phyloP scores from a whole-genome alignment of 2,113 vertebrate genomes.

The Helogale parvula region DNA sequence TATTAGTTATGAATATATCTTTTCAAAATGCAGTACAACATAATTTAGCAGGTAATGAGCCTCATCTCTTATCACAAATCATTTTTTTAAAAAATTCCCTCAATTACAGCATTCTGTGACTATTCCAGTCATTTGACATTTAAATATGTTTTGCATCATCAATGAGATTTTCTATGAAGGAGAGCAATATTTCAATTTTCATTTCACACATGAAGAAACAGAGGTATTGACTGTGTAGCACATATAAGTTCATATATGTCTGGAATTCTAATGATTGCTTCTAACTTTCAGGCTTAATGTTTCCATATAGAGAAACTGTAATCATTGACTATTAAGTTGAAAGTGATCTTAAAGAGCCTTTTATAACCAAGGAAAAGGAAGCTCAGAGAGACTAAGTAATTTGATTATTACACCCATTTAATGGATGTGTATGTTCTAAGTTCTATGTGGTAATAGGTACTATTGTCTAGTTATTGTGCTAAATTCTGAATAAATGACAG shows the following conservation, averaged over 20 bases:
- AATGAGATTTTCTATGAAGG: conserved; percentile 45
- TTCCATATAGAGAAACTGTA: conserved; percentile 42
- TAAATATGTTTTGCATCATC: conserved; percentile 54
- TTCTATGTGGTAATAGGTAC: not conserved
- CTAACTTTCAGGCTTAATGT: conserved; percentile 43
- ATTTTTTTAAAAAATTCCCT: conserved; percentile 48
- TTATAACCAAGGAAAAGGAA: conserved; percentile 44
- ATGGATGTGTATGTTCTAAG: not conserved
- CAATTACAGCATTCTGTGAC: conserved; percentile 42
- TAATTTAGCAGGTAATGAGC: conserved; percentile 70
- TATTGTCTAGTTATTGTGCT: not conserved
- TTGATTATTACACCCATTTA: not conserved
- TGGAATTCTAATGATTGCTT: conserved; percentile 55
- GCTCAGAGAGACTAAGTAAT: not conserved
- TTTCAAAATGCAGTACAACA: conserved; percentile 58
- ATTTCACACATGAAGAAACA: conserved; percentile 39
- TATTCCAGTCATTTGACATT: conserved; percentile 64
- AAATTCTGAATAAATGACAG: not conserved
- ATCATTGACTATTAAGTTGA: conserved; percentile 6
- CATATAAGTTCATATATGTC: not conserved
- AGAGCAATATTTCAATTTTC: conserved; percentile 52
- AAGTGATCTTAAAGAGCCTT: conserved; percentile 39
- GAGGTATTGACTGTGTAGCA: not conserved
- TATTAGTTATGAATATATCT: conserved; percentile 58
- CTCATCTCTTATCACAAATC: conserved; percentile 55